A percentile compares a stretch with the other conserved stretches of the same genome.
These are phyloP conservation scores for Ammodytes marinus DNA, from an alignment of 2,113 vertebrate genomes.

Conservation along the genomic window DNA sequence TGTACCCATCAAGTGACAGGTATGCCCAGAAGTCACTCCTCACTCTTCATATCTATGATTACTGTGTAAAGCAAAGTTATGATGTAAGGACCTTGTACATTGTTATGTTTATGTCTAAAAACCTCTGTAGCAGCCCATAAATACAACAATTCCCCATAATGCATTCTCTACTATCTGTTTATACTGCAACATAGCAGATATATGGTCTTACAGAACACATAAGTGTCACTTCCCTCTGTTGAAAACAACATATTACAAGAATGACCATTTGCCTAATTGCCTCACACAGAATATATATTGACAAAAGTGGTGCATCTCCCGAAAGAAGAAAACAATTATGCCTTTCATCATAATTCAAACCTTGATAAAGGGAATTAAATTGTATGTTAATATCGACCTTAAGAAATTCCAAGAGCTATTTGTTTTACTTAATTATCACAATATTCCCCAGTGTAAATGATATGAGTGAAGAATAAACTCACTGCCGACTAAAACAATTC, in stretches of 20 bases:
- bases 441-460: slow-evolving; percentile 6
- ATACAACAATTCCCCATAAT: slow-evolving; percentile 10
- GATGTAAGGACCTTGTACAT: slow-evolving; percentile 32
- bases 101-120: slow-evolving; percentile 26
- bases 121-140: slow-evolving; percentile 22
- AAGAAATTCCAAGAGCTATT: background rate
- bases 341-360: background rate
- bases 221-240: background rate
- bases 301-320: background rate
- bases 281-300: slow-evolving; percentile 10
- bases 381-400: background rate
- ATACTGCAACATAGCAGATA: slow-evolving; percentile 13
- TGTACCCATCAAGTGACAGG: slow-evolving; percentile 17
- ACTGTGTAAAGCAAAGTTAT: slow-evolving; percentile 44
- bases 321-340: background rate
- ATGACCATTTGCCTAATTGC: background rate
- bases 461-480: slow-evolving; percentile 11
- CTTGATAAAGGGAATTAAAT: slow-evolving; percentile 1
- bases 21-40: slow-evolving; percentile 39
- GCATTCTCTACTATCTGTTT: slow-evolving; percentile 27
- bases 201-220: background rate
- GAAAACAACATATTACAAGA: slow-evolving; percentile 6
- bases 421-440: background rate
- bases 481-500: slow-evolving; percentile 23
- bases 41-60: slow-evolving; percentile 52